Evolutionary conservation across 2,113 vertebrate species (phyloP).

Genomic region (Beaufortia kweichowensis): DNA sequence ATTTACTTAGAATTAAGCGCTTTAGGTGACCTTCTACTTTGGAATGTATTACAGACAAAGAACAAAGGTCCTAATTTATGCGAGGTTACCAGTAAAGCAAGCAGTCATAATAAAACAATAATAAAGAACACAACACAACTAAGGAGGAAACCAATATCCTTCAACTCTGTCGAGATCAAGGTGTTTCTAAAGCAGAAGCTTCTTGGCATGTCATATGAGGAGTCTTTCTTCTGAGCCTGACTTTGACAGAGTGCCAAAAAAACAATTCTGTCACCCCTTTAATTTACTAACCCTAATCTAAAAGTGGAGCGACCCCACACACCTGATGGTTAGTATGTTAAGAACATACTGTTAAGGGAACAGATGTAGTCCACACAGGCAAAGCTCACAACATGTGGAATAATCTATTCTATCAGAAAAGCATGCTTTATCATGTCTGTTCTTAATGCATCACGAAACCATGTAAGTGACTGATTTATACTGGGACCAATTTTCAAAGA

Average conservation of each 20-base stretch:
- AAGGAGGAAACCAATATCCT: not conserved
- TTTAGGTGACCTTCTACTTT: too few species aligned
- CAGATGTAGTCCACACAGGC: not conserved
- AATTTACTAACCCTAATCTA: too few species aligned
- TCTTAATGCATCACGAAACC: not conserved
- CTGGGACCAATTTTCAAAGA: not conserved
- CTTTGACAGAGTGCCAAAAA: slow-evolving; percentile 51
- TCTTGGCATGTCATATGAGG: slow-evolving; percentile 30
- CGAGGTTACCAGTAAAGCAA: not conserved
- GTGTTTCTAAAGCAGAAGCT: not conserved
- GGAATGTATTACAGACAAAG: too few species aligned
- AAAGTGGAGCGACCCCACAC: slow-evolving; percentile 15
- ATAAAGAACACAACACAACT: not conserved
- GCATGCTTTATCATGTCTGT: not conserved
- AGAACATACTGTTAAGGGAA: slow-evolving; percentile 34
- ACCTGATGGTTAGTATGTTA: slow-evolving; percentile 58
- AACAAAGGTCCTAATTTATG: too few species aligned
- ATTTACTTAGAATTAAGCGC: not conserved
- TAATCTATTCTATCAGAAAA: not conserved
- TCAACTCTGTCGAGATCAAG: not conserved
- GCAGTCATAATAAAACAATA: not conserved
- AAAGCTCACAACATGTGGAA: slow-evolving; percentile 41
- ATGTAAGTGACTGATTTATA: not conserved
- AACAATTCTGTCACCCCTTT: slow-evolving; percentile 2
- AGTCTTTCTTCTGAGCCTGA: slow-evolving; percentile 28